Evolutionary conservation across 2,797 vertebrate species (phyloP).

Genomic region (Poeciliopsis turneri): DNA sequence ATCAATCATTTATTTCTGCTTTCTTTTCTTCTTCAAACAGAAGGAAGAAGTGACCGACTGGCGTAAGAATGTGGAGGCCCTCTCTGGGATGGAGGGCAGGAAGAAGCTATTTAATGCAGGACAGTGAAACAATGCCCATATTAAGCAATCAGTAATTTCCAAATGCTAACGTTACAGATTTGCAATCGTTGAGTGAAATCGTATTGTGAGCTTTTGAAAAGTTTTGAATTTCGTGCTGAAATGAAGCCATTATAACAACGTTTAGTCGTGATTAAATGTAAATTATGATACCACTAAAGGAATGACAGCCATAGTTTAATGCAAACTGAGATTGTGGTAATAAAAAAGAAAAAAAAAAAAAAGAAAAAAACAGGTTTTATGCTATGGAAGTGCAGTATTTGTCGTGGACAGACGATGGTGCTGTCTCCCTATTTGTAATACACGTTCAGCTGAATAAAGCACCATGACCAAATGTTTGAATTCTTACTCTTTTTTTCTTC

Average conservation of each 20-base stretch:
- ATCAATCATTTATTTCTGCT: background rate
- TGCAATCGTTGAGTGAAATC: background rate
- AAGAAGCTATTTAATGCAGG: slow-evolving; percentile 79
- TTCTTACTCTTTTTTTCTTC: slow-evolving; percentile 24
- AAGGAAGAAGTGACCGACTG: slow-evolving; percentile 82
- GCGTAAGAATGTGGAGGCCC: slow-evolving; percentile 83
- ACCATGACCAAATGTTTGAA: slow-evolving; percentile 11
- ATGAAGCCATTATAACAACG: slow-evolving; percentile 15
- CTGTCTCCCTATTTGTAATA: slow-evolving; percentile 32
- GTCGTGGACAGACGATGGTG: slow-evolving; percentile 46
- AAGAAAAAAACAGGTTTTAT: slow-evolving; percentile 3
- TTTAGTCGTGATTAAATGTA: slow-evolving; percentile 27
- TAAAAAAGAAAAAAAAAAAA: slow-evolving; percentile 9
- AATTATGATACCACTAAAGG: slow-evolving; percentile 9
- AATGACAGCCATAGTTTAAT: slow-evolving; percentile 15
- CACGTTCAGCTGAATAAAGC: slow-evolving; percentile 53
- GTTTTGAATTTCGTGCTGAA: slow-evolving; percentile 20
- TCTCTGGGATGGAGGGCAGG: slow-evolving; percentile 82
- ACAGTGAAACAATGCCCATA: slow-evolving; percentile 43
- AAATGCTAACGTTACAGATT: background rate
- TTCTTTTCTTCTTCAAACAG: slow-evolving; percentile 42
- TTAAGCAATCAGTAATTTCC: slow-evolving; percentile 5
- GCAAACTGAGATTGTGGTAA: background rate
- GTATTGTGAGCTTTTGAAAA: slow-evolving; percentile 7
- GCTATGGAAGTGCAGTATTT: slow-evolving; percentile 38